A percentile compares a stretch with the other conserved stretches of the same genome.
phyloP scores from a whole-genome alignment of 2,113 vertebrate species.

The Pipra filicauda region DNA sequence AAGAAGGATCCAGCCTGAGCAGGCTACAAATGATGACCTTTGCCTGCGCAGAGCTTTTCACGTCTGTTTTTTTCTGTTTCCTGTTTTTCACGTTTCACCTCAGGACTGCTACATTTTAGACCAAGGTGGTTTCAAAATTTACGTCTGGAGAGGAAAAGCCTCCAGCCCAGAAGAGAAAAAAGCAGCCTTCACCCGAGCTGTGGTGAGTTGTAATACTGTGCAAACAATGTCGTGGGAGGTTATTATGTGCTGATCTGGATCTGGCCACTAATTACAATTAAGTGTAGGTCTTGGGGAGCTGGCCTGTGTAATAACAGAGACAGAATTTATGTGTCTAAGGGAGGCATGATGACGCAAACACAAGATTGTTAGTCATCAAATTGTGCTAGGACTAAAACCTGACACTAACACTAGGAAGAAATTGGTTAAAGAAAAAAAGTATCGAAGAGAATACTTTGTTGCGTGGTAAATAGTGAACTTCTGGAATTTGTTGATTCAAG shows the following conservation, averaged over 20 bases:
- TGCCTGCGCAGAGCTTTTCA: not conserved
- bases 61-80: not conserved
- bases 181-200: conserved; percentile 81
- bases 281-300: not conserved
- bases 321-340: not conserved
- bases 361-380: not conserved
- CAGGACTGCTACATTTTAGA: conserved; percentile 91
- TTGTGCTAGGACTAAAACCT: not conserved
- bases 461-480: not conserved
- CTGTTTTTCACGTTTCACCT: not conserved
- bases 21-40: not conserved
- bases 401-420: not conserved
- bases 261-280: conserved; percentile 20
- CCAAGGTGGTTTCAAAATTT: conserved; percentile 81
- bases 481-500: not conserved
- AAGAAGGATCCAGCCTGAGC: not conserved
- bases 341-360: not conserved
- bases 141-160: conserved; percentile 88
- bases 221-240: not conserved
- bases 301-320: not conserved
- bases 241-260: not conserved
- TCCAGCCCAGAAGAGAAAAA: conserved; percentile 79
- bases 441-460: not conserved
- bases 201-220: conserved; percentile 73
- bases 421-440: not conserved